These are phyloP conservation scores for Andrena dorsata DNA, from an alignment of 2,888 invertebrate species.

Conservation along the genomic window DNA sequence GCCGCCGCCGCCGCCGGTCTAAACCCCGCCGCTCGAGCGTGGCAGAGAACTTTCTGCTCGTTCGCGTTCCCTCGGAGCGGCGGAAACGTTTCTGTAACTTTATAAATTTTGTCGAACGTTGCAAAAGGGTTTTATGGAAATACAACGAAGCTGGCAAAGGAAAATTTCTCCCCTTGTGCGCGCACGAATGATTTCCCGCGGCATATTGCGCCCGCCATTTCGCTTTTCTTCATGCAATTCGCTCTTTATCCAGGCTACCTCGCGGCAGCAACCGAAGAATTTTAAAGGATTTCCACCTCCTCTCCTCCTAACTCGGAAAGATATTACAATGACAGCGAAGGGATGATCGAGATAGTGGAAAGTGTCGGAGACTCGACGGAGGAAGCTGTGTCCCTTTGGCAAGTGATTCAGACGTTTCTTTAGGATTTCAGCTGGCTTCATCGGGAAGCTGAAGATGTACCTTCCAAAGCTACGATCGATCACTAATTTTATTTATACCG, in stretches of 20 bases:
- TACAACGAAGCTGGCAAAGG: constrained; percentile 5
- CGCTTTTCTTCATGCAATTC: not conserved
- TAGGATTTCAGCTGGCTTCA: too few relatives aligned
- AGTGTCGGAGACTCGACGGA: not conserved
- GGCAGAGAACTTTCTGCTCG: not conserved
- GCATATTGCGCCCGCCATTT: not conserved
- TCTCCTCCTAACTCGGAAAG: not conserved
- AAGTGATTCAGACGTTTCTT: too few relatives aligned
- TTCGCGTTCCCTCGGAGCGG: not conserved
- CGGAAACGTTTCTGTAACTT: constrained; percentile 28
- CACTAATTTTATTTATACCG: too few relatives aligned
- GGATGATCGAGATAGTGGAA: not conserved
- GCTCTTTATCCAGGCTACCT: not conserved
- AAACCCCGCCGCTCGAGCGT: not conserved
- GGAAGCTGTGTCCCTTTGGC: not conserved
- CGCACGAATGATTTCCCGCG: constrained; percentile 22
- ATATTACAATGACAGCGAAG: not conserved
- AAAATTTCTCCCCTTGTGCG: not conserved
- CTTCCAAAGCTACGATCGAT: too few relatives aligned
- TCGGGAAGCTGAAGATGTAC: too few relatives aligned
- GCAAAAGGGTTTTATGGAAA: constrained; percentile 19
- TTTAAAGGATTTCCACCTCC: not conserved
- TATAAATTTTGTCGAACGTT: constrained; percentile 31
- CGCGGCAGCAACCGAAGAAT: not conserved
- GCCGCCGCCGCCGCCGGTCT: not conserved